A percentile compares a stretch with the other conserved stretches of the same genome.
These are phyloP conservation scores for Drosophila lini DNA, from an alignment of 1,140 invertebrate species.

Conservation along the genomic window DNA sequence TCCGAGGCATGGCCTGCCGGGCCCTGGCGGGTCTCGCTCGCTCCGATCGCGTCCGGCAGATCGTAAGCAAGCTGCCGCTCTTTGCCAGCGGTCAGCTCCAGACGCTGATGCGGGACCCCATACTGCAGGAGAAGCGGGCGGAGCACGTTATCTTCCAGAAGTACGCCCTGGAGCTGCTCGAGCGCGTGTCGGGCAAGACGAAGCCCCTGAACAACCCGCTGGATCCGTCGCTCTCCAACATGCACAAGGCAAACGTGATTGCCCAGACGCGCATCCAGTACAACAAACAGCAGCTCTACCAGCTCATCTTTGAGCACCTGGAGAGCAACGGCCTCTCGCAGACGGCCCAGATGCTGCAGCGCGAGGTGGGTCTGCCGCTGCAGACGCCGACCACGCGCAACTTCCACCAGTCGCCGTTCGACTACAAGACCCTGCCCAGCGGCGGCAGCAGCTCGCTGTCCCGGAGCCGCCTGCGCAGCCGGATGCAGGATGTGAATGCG, in stretches of 20 bases:
- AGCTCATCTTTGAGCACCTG: conserved; percentile 96
- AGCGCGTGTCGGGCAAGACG: conserved; percentile 95
- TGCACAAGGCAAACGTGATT: conserved; percentile 96
- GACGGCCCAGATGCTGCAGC: conserved; percentile 90
- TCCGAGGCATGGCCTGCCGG: conserved; percentile 95
- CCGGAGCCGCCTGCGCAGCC: conserved; percentile 68
- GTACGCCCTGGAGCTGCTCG: conserved; percentile 95
- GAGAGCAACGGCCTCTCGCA: conserved; percentile 90
- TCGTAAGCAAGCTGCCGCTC: conserved; percentile 97
- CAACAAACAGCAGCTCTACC: conserved; percentile 95
- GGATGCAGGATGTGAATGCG: conserved; percentile 77
- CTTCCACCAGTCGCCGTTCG: conserved; percentile 86
- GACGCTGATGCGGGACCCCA: conserved; percentile 97
- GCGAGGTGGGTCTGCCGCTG: conserved; percentile 89
- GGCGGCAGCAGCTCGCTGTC: conserved; percentile 55
- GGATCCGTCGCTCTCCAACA: conserved; percentile 93
- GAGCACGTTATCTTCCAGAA: conserved; percentile 99
- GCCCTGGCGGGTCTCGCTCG: conserved; percentile 96
- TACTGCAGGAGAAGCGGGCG: conserved; percentile 96
- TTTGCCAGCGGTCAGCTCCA: conserved; percentile 97
- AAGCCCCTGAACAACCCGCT: conserved; percentile 92
- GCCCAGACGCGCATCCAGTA: conserved; percentile 97
- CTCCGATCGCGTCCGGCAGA: conserved; percentile 96
- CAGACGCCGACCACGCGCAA: conserved; percentile 72
- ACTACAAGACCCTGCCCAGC: conserved; percentile 78